phyloP scores from a whole-genome alignment of 2,888 invertebrate genomes.

The Drosophila nr. medialis region DNA sequence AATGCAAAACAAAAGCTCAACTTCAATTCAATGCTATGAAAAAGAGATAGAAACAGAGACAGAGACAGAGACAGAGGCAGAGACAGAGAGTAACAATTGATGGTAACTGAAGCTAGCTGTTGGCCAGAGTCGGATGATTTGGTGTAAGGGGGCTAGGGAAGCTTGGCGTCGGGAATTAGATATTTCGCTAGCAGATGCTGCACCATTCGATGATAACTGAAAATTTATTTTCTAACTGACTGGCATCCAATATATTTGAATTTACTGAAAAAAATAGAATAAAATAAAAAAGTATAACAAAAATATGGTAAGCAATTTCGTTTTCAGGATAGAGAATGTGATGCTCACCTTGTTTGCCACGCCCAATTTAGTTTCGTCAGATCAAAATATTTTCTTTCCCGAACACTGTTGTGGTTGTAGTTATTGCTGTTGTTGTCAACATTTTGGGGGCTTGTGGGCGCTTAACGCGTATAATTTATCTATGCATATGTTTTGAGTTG shows the following conservation, averaged over 20 bases:
- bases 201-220: conserved; percentile 65
- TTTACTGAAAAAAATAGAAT: conserved; percentile 13
- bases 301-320: conserved; percentile 37
- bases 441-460: conserved; percentile 65
- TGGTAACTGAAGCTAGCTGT: conserved; percentile 28
- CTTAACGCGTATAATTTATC: conserved; percentile 79
- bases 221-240: conserved; percentile 79
- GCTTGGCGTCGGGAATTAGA: conserved; percentile 11
- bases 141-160: neutral
- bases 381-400: conserved; percentile 72
- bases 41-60: neutral
- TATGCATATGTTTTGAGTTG: conserved; percentile 78
- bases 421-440: conserved; percentile 44
- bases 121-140: conserved; percentile 4
- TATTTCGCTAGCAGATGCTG: conserved; percentile 63
- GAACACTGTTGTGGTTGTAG: conserved; percentile 30
- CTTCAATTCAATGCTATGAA: conserved; percentile 21
- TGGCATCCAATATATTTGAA: conserved; percentile 72
- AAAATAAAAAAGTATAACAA: neutral
- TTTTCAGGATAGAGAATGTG: conserved; percentile 22
- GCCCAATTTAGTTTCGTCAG: conserved; percentile 76
- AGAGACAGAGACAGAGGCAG: neutral
- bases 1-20: conserved; percentile 61
- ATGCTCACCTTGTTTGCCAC: conserved; percentile 59
- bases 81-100: conserved; percentile 39